Percentiles rank a stretch among this genome's conserved stretches.
These are phyloP conservation scores for Bembecia ichneumoniformis DNA, from an alignment of 2,888 invertebrate genomes.

Conservation along the genomic window DNA sequence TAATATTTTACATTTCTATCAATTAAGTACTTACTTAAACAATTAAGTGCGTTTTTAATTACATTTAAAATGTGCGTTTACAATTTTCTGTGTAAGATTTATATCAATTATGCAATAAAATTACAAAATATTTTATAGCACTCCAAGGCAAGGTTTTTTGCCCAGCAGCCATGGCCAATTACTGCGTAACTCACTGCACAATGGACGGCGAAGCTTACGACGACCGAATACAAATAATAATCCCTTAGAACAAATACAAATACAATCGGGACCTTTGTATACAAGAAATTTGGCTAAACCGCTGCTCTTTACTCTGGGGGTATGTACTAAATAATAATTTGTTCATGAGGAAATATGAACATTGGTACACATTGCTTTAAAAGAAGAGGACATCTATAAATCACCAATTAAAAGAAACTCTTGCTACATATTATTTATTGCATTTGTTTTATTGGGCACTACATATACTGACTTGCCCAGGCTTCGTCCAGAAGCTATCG, in stretches of 20 bases:
- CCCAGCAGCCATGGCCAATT: slow-evolving; percentile 21
- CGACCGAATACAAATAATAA: slow-evolving; percentile 35
- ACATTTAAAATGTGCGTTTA: too few relatives aligned
- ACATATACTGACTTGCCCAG: too few relatives aligned
- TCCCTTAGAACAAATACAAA: slow-evolving; percentile 49
- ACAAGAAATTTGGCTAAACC: slow-evolving; percentile 71
- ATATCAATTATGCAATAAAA: background rate
- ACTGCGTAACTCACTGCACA: slow-evolving; percentile 48
- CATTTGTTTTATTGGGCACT: too few relatives aligned
- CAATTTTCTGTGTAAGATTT: background rate
- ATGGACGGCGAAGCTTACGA: slow-evolving; percentile 31
- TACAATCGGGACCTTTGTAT: slow-evolving; percentile 54
- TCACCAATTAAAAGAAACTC: too few relatives aligned
- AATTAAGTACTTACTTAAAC: too few relatives aligned
- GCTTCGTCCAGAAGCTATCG: too few relatives aligned
- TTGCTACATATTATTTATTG: too few relatives aligned
- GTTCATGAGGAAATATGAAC: too few relatives aligned
- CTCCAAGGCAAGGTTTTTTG: slow-evolving; percentile 13
- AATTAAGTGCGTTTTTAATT: too few relatives aligned
- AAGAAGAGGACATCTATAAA: too few relatives aligned
- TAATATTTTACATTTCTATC: too few relatives aligned
- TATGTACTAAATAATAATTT: slow-evolving; percentile 37
- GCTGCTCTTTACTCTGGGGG: slow-evolving; percentile 76
- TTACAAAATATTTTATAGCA: slow-evolving; percentile 21
- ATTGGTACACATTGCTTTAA: too few relatives aligned